phyloP scores from a whole-genome alignment of 2,888 invertebrate genomes.

The Rhingia rostrata region DNA sequence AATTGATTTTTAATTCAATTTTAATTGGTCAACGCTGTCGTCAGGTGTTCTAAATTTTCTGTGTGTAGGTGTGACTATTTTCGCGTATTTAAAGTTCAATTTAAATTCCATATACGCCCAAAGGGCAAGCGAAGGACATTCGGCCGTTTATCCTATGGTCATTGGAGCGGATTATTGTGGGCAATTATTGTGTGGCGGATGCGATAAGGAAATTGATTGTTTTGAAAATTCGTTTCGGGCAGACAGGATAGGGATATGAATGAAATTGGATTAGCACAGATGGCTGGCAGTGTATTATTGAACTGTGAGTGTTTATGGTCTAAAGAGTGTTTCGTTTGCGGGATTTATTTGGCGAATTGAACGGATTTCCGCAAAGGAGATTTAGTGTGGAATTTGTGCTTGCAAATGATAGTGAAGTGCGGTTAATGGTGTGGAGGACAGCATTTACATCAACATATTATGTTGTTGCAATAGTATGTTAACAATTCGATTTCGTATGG shows the following conservation, averaged over 20 bases:
- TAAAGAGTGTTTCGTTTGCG: neutral
- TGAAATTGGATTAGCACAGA: conserved; percentile 11
- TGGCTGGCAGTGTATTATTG: neutral
- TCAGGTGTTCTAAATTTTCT: neutral
- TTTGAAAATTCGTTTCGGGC: conserved; percentile 4
- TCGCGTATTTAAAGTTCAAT: neutral
- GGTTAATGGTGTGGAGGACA: too few relatives aligned
- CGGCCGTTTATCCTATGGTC: conserved; percentile 1
- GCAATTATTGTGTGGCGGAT: conserved; percentile 3
- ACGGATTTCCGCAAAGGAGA: too few relatives aligned
- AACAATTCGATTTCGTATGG: too few relatives aligned
- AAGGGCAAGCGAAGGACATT: neutral
- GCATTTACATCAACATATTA: too few relatives aligned
- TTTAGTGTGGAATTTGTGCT: too few relatives aligned
- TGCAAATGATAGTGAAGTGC: too few relatives aligned
- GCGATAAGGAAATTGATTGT: conserved; percentile 35
- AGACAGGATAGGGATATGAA: neutral
- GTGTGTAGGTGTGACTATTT: neutral
- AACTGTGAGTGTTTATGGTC: neutral
- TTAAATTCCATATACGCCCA: neutral
- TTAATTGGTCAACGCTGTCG: conserved; percentile 27
- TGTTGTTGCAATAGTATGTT: too few relatives aligned
- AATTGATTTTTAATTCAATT: conserved; percentile 58
- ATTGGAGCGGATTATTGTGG: neutral
- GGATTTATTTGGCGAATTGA: too few relatives aligned